A percentile compares a stretch with the other conserved stretches of the same genome.
Conservation (phyloP, 2,797 vertebrate genomes). For the Amphiprion clarkii region DNA sequence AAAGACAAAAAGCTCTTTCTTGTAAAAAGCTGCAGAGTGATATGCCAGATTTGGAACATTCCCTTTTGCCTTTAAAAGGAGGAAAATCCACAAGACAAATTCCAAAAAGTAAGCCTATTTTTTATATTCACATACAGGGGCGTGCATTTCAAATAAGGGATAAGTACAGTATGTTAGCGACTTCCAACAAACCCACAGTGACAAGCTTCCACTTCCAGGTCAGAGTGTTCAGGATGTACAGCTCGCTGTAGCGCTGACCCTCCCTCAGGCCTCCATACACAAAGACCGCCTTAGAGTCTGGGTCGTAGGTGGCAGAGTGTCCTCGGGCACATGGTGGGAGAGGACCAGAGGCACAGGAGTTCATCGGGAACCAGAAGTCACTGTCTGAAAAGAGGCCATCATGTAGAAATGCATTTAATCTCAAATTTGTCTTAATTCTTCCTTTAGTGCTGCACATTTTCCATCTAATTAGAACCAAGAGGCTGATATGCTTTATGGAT, state of each 20-base stretch:
- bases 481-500: background rate
- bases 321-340: constrained; percentile 81
- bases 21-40: constrained; percentile 90
- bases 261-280: constrained; percentile 90
- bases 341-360: constrained; percentile 74
- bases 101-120: background rate
- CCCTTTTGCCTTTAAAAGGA: constrained; percentile 85
- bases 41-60: constrained; percentile 87
- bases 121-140: background rate
- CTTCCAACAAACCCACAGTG: constrained; percentile 82
- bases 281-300: constrained; percentile 88
- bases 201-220: constrained; percentile 92
- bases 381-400: constrained; percentile 80
- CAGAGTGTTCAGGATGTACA: constrained; percentile 89
- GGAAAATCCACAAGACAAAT: constrained; percentile 13
- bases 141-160: background rate
- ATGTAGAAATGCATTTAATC: background rate
- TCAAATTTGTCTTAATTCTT: no score
- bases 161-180: background rate
- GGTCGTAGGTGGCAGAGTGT: constrained; percentile 91
- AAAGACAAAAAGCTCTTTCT: constrained; percentile 92
- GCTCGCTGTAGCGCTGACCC: constrained; percentile 78
- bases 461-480: background rate
- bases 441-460: background rate
- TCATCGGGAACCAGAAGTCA: constrained; percentile 92